Base-by-base conservation (phyloP, 2,797 vertebrate genomes). In the Danionella dracula region DNA sequence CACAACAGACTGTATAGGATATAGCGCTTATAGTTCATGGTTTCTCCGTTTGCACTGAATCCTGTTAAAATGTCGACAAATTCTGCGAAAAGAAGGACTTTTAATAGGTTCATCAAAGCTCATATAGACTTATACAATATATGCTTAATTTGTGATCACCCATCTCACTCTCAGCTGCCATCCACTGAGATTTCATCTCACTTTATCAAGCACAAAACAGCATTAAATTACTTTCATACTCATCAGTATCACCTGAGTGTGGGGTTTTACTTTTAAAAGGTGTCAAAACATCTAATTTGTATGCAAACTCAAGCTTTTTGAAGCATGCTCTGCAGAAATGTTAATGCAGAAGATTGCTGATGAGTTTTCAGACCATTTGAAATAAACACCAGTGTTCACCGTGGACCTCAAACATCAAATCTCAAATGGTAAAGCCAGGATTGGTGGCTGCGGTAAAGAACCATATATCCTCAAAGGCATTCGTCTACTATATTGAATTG, bases 401-500 rank as follows among this genome's bases (percentile, higher is more conserved):
- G 0, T 32, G 17, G 37, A 49, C 45, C 13, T 2, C 45, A 40
- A 49, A 38, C 45, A 27, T 5, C 17, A 20, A 5, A 8, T 1
- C 17, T 35, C 38, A 32, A 41, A 49, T 2, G n/a, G 4, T 53
- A 60, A 54, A 49, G 27, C 27, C 63, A 55, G 27, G 32, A 66
- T 62, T 59, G 41, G 41, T 55, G 12, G 1, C 21, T 44, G 21
- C 45, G 23, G 41, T n/a, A 44, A 29, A 45, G 62, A 65, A 54
- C 34, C 31, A 49, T 54, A 66, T 55, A 72, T 61, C 63, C 63
- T 62, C 49, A 46, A 42, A 61, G 38, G 65, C 56, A 42, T 72
- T 72, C 55, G 70, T 54, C 56, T 48, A 19, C 45, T 66, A 66
- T 72, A 41, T 38, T 72, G 70, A 72, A 49, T 62, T 67, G 65